Percentiles rank a stretch among this genome's conserved stretches.
phyloP scores from a whole-genome alignment of 2,113 vertebrate species.

The Cebidichthys violaceus region DNA sequence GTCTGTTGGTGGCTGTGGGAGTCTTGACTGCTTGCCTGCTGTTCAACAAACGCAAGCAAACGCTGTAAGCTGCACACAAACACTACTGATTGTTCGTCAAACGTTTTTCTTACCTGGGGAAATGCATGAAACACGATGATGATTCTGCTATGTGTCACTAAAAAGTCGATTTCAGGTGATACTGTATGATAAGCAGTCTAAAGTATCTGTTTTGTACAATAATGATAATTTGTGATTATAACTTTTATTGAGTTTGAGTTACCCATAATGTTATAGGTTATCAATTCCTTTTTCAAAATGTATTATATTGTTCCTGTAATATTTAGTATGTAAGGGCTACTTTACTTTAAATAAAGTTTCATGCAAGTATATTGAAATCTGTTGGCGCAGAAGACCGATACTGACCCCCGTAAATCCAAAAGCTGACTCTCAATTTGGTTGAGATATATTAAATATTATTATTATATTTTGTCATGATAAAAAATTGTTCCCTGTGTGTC shows the following conservation, averaged over 20 bases:
- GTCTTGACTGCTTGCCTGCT: conserved; percentile 9
- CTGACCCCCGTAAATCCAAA: neutral
- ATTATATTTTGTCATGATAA: neutral
- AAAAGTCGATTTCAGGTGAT: too few species aligned
- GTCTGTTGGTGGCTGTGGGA: conserved; percentile 27
- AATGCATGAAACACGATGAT: neutral
- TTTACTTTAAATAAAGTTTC: neutral
- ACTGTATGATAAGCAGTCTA: too few species aligned
- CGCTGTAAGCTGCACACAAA: conserved; percentile 32
- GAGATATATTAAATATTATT: neutral
- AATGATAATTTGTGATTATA: too few species aligned
- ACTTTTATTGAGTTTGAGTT: neutral
- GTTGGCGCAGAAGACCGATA: neutral
- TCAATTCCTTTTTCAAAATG: neutral
- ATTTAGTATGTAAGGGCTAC: neutral
- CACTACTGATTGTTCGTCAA: neutral
- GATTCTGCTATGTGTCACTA: too few species aligned
- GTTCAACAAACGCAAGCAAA: conserved; percentile 35
- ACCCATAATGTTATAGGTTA: neutral
- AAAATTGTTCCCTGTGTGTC: neutral
- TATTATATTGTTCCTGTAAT: too few species aligned
- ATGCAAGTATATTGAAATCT: neutral
- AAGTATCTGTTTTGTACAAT: too few species aligned
- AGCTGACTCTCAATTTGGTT: neutral
- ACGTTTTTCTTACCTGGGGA: neutral